phyloP scores from a whole-genome alignment of 2,113 vertebrate species.

The Dicentrarchus labrax region DNA sequence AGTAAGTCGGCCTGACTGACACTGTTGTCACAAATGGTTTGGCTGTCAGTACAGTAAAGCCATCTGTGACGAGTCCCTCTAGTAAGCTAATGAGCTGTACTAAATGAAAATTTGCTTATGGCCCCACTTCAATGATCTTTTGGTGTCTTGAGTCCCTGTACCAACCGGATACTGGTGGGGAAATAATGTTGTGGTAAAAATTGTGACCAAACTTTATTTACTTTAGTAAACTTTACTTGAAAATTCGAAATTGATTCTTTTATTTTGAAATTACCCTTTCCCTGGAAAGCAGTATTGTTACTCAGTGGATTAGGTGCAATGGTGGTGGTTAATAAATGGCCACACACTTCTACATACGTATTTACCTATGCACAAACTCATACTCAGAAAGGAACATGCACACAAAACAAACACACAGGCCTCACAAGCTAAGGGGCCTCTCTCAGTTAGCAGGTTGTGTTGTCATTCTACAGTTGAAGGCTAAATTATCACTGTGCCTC shows the following conservation, averaged over 20 bases:
- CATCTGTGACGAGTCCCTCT: conserved; percentile 25
- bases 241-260: neutral
- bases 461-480: conserved; percentile 20
- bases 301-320: neutral
- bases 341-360: neutral
- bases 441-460: conserved; percentile 2
- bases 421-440: neutral
- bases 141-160: neutral
- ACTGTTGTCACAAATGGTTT: conserved; percentile 33
- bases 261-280: neutral
- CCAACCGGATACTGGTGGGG: neutral
- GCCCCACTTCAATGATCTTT: neutral
- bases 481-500: conserved; percentile 36
- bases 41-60: conserved; percentile 14
- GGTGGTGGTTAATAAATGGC: neutral
- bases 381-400: neutral
- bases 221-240: neutral
- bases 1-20: conserved; percentile 74
- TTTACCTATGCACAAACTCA: neutral
- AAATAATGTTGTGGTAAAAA: neutral
- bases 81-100: conserved; percentile 35
- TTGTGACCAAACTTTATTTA: neutral
- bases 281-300: neutral
- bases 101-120: conserved; percentile 16
- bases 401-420: neutral